Evolutionary conservation across 2,888 invertebrate species (phyloP).

Genomic region (Oligia latruncula): DNA sequence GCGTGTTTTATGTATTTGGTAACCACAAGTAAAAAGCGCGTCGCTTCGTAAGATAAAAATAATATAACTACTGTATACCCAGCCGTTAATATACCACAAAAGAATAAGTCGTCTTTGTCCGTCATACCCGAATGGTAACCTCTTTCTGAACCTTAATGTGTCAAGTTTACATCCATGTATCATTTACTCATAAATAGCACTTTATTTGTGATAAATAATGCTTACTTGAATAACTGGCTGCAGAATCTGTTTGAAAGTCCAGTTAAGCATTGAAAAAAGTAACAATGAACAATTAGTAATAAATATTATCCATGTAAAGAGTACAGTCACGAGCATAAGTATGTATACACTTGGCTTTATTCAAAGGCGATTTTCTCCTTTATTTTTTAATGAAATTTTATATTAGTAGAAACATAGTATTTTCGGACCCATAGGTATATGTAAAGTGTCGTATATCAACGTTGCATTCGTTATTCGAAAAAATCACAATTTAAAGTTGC

Average conservation of each 20-base stretch:
- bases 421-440: no score
- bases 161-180: neutral
- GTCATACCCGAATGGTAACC: no score
- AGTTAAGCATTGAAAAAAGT: conserved; percentile 36
- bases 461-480: no score
- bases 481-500: no score
- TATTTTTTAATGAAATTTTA: no score
- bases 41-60: neutral
- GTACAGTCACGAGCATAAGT: no score
- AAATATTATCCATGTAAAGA: neutral
- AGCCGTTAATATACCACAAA: no score
- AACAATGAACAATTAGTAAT: neutral
- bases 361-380: no score
- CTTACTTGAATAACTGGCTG: conserved; percentile 45
- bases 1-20: neutral
- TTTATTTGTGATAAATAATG: neutral
- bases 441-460: no score
- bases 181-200: neutral
- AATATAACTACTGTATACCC: neutral
- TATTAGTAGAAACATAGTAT: no score
- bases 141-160: no score
- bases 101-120: neutral
- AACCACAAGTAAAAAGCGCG: neutral
- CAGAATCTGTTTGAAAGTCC: conserved; percentile 37
- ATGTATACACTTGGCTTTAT: no score